Evolutionary conservation across 2,888 invertebrate genomes (phyloP), one percentile per base, ranked within the genome.

Genomic region (Tholera decimalis): DNA sequence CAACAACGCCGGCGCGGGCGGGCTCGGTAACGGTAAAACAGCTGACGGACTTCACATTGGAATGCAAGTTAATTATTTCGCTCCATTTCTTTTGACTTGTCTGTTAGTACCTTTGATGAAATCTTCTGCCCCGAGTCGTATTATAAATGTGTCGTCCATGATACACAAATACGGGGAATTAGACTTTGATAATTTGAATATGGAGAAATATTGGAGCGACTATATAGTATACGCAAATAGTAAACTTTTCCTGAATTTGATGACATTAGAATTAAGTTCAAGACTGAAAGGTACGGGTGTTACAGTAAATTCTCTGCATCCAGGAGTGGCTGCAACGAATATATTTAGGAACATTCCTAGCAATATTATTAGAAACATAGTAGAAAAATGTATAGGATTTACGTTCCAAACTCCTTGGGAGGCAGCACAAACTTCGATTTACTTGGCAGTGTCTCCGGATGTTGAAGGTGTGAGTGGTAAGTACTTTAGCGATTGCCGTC

Each of bases 61-160:
- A 63, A 96, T 97, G 96, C 97, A 97, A 84, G 96, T 97, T 53
- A 98, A 98, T 88, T 97, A 97, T 88, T 97, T 97, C 84, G 97
- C 97, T 15, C 97, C 96, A 1, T 98, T 98, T 87, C 92, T 98
- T 58, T 92, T 98, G 57, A 97, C 97, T 2, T 96, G 97, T 83
- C 91, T 97, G 18, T 81, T 96, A 73, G 57, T 94, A 18, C 93
- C 95, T 7, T 74, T 94, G 24, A 73, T 97, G 20, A 96, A 96
- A 89, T 83, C 87, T n/a, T 96, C 96, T 3, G 93, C 95, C 1
- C 96, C 96, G 8, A 96, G 97, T 66, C 96, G 97, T 67, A 96
- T 97, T 51, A 86, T 97, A 11, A 97, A 96, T 83, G 95, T 97
- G 18, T 96, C 97, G 0, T 97, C 97, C 8, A 74, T 94, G 26